A percentile compares a stretch with the other conserved stretches of the same genome.
These are phyloP conservation scores for Epinephelus lanceolatus DNA, from an alignment of 2,113 vertebrate species.

Conservation along the genomic window DNA sequence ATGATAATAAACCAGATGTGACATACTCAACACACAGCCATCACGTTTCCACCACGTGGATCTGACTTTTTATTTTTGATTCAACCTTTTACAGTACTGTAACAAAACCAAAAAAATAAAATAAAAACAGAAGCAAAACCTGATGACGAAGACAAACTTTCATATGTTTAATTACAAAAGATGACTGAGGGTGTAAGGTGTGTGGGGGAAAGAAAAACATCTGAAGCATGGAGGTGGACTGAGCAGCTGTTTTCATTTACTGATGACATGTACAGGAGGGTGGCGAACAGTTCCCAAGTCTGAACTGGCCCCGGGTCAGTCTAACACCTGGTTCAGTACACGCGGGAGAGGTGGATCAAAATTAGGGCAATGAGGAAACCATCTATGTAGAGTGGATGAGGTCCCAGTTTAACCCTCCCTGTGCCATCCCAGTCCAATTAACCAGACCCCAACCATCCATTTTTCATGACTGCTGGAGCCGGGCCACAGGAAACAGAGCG, in stretches of 20 bases:
- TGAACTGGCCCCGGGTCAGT: constrained; percentile 41
- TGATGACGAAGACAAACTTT: constrained; percentile 67
- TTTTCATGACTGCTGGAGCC: constrained; percentile 53
- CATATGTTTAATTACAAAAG: constrained; percentile 79
- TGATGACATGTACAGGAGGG: constrained; percentile 12
- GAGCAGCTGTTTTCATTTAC: constrained; percentile 47
- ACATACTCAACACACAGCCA: background rate
- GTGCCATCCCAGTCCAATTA: constrained; percentile 57
- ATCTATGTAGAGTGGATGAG: constrained; percentile 44
- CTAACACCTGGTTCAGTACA: constrained; percentile 45
- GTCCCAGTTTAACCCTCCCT: constrained; percentile 53
- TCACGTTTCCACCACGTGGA: constrained; percentile 46
- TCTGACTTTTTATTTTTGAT: constrained; percentile 77
- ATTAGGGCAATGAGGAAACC: constrained; percentile 46
- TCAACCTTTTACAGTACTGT: constrained; percentile 80
- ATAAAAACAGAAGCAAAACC: constrained; percentile 47
- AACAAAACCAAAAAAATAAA: constrained; percentile 75
- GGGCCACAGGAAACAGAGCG: constrained; percentile 29
- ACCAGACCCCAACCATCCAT: constrained; percentile 47
- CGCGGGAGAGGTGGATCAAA: constrained; percentile 26
- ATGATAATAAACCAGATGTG: background rate
- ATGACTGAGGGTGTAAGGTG: constrained; percentile 12
- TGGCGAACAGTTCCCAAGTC: constrained; percentile 31
- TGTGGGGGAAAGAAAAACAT: constrained; percentile 2
- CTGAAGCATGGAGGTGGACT: constrained; percentile 32